These are phyloP conservation scores for Drosophila cracens DNA, from an alignment of 2,888 invertebrate genomes.

Conservation along the genomic window DNA sequence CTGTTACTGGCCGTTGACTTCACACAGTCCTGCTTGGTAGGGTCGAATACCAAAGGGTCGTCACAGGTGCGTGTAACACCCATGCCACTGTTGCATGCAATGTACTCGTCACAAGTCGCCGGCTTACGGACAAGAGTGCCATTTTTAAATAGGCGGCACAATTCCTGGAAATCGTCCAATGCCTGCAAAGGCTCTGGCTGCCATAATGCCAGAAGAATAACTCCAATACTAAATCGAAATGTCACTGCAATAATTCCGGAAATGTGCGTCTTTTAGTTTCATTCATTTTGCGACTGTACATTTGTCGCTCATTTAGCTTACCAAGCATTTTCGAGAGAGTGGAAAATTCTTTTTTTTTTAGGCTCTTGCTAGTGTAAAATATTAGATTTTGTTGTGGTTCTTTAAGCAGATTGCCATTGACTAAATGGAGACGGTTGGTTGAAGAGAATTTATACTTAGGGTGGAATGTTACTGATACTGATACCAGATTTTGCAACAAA, in stretches of 20 bases:
- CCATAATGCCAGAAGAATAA: slow-evolving; percentile 41
- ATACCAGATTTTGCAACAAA: slow-evolving; percentile 49
- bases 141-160: slow-evolving; percentile 72
- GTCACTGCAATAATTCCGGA: slow-evolving; percentile 20
- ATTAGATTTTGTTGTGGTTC: slow-evolving; percentile 20
- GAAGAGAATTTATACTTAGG: slow-evolving; percentile 61
- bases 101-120: slow-evolving; percentile 76
- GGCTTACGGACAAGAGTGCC: slow-evolving; percentile 73
- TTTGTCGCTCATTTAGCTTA: slow-evolving; percentile 12
- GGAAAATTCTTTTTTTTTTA: slow-evolving; percentile 25
- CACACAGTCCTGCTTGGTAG: slow-evolving; percentile 61
- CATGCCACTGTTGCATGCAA: slow-evolving; percentile 58
- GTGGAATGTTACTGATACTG: slow-evolving; percentile 43
- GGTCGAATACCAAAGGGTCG: slow-evolving; percentile 48
- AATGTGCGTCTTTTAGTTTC: background rate
- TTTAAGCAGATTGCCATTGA: slow-evolving; percentile 31
- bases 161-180: slow-evolving; percentile 29
- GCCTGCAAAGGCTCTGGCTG: slow-evolving; percentile 19
- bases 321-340: slow-evolving; percentile 41
- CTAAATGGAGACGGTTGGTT: slow-evolving; percentile 56
- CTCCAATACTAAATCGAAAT: slow-evolving; percentile 26
- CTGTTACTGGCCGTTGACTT: slow-evolving; percentile 35
- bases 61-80: slow-evolving; percentile 55
- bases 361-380: slow-evolving; percentile 5
- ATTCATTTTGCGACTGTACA: background rate